phyloP scores from a whole-genome alignment of 1,140 invertebrate genomes.

The Pomacea maculata region DNA sequence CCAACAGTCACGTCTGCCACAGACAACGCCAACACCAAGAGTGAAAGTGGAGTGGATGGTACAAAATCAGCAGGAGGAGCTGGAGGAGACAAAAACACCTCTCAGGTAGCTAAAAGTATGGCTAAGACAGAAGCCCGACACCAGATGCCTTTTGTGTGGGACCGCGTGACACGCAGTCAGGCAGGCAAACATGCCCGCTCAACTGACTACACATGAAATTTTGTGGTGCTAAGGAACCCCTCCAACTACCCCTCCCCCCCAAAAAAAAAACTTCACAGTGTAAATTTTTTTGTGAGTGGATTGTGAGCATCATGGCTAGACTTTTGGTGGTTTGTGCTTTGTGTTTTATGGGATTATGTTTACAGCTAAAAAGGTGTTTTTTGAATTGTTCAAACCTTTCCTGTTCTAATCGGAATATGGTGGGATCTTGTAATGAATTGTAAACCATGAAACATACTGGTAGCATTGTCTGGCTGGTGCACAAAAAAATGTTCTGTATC shows the following conservation, averaged over 20 bases:
- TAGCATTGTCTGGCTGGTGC: too few relatives aligned
- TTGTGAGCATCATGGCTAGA: neutral
- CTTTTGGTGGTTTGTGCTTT: neutral
- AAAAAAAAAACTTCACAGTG: neutral
- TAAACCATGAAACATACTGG: too few relatives aligned
- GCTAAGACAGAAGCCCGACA: constrained; percentile 44
- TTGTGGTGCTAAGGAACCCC: neutral
- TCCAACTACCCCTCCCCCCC: neutral
- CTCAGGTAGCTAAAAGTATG: constrained; percentile 5
- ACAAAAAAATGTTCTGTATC: too few relatives aligned
- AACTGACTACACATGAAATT: constrained; percentile 20
- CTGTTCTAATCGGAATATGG: too few relatives aligned
- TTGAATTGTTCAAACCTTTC: too few relatives aligned
- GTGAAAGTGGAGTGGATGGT: neutral
- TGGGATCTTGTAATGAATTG: too few relatives aligned
- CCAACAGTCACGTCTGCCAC: neutral
- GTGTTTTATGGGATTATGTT: too few relatives aligned
- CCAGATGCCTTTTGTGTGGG: constrained; percentile 53
- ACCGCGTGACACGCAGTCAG: constrained; percentile 51
- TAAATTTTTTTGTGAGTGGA: neutral
- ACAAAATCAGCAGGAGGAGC: neutral
- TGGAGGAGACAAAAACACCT: neutral
- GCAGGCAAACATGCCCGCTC: constrained; percentile 37
- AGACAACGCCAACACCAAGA: neutral
- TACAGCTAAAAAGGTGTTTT: too few relatives aligned